Conservation (phyloP, 2,113 vertebrate genomes). For the Brachionichthys hirsutus region DNA sequence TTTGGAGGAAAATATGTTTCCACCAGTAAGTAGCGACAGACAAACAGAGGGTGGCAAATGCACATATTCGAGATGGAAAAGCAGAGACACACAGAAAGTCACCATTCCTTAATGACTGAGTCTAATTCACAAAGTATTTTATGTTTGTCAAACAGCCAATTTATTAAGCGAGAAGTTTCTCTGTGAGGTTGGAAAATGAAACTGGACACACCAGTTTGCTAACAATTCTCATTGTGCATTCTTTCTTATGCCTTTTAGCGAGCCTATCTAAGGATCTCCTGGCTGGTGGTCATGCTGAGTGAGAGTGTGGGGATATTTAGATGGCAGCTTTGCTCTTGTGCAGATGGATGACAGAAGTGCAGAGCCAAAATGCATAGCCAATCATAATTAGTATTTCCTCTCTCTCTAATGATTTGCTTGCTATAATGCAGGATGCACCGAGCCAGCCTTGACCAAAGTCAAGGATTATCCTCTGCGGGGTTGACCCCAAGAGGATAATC, state of each 20-base stretch:
- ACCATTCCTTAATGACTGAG: slow-evolving; percentile 53
- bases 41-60: background rate
- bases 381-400: slow-evolving; percentile 44
- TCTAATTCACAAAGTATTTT: slow-evolving; percentile 37
- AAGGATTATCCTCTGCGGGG: slow-evolving; percentile 53
- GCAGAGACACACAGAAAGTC: slow-evolving; percentile 31
- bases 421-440: slow-evolving; percentile 53
- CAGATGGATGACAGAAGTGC: slow-evolving; percentile 34
- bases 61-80: slow-evolving; percentile 53
- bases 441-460: slow-evolving; percentile 56
- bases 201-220: slow-evolving; percentile 32
- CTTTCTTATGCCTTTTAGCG: slow-evolving; percentile 50
- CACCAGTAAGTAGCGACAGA: slow-evolving; percentile 38
- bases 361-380: slow-evolving; percentile 52
- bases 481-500: slow-evolving; percentile 47
- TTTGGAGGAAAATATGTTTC: slow-evolving; percentile 54
- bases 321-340: slow-evolving; percentile 14
- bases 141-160: slow-evolving; percentile 31
- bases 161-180: slow-evolving; percentile 49
- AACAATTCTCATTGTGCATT: slow-evolving; percentile 50
- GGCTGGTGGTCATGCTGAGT: slow-evolving; percentile 34
- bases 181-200: slow-evolving; percentile 53
- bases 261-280: slow-evolving; percentile 55
- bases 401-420: slow-evolving; percentile 40
- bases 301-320: slow-evolving; percentile 15